phyloP scores from a whole-genome alignment of 2,113 vertebrate species.

The Scytalopus superciliaris region DNA sequence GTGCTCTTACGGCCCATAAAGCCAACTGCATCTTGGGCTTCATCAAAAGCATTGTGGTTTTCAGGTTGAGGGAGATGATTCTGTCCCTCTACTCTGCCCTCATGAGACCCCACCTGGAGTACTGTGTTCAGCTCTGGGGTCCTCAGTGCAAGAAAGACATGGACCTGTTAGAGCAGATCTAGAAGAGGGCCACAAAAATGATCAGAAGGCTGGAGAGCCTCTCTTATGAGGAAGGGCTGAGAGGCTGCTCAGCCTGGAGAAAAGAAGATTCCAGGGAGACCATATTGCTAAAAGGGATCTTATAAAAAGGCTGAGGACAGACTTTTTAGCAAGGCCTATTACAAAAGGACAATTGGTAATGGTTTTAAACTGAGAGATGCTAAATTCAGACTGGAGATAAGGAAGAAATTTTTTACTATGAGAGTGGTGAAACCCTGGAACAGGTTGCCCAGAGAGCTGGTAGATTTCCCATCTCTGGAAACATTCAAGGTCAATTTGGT shows the following conservation, averaged over 20 bases:
- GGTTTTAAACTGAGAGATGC: neutral
- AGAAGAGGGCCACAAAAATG: neutral
- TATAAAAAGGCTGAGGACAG: neutral
- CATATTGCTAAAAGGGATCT: neutral
- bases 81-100: too few relatives aligned
- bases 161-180: neutral
- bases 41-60: neutral
- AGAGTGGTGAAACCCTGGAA: neutral
- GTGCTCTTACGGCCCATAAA: neutral
- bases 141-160: neutral
- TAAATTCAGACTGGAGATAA: neutral
- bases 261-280: fast-evolving
- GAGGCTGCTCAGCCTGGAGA: neutral
- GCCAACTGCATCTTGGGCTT: neutral
- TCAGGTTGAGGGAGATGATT: neutral
- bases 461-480: neutral
- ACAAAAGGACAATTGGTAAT: fast-evolving
- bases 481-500: neutral
- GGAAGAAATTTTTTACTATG: neutral
- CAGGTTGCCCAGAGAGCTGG: neutral
- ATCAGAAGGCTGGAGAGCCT: neutral
- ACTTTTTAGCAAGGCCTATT: neutral
- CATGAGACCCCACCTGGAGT: neutral
- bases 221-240: neutral
- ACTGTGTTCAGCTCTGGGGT: neutral